Evolutionary conservation across 2,888 invertebrate genomes (phyloP).

Genomic region (Nemurella pictetii): DNA sequence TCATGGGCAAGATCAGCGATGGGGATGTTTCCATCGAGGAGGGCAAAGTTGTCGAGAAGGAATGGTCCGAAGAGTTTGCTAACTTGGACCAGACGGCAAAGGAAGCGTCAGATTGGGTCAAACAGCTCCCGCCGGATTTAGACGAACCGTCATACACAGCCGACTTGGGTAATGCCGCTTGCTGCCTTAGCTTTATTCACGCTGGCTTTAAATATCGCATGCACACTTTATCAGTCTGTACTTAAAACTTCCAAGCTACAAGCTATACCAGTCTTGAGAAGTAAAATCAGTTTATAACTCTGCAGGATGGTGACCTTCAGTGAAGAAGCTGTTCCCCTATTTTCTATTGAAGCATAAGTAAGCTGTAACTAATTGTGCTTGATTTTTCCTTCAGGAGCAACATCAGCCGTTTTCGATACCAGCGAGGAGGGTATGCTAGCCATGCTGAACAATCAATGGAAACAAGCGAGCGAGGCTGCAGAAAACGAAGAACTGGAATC

Average conservation of each 20-base stretch:
- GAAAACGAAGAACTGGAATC: slow-evolving; percentile 62
- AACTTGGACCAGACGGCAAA: slow-evolving; percentile 22
- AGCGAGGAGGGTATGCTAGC: neutral
- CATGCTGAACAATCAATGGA: slow-evolving; percentile 46
- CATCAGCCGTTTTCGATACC: neutral
- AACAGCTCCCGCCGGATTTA: neutral
- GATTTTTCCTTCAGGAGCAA: slow-evolving; percentile 34
- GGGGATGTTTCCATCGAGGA: slow-evolving; percentile 63
- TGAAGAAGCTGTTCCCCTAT: neutral
- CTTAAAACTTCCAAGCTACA: neutral
- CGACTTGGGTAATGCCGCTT: neutral
- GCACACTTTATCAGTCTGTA: slow-evolving; percentile 45
- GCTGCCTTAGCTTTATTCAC: too few species aligned
- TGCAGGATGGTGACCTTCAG: neutral
- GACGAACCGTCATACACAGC: neutral
- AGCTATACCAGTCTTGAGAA: neutral
- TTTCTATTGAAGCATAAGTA: too few species aligned
- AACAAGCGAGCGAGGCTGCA: slow-evolving; percentile 68
- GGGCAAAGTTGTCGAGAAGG: slow-evolving; percentile 49
- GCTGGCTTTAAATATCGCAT: too few species aligned
- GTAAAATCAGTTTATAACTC: neutral
- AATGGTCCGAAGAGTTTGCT: slow-evolving; percentile 26
- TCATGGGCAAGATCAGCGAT: slow-evolving; percentile 76
- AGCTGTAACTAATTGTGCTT: too few species aligned
- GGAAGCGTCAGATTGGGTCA: slow-evolving; percentile 34